Evolutionary conservation across 1,140 invertebrate genomes (phyloP).

Genomic region (Dufourea novaeangliae): DNA sequence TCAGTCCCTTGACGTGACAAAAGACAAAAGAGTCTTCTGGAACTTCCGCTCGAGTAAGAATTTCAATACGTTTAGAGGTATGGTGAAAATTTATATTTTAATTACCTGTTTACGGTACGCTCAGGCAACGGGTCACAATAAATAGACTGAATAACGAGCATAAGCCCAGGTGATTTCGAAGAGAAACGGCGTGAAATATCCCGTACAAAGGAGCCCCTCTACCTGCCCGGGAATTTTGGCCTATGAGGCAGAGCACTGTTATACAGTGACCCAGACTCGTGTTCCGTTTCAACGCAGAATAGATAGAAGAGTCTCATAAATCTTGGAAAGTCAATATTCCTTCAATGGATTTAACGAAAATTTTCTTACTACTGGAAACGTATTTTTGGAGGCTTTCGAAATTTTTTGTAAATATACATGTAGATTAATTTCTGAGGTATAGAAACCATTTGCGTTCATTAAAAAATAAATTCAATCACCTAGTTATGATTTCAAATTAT

Average conservation of each 20-base stretch:
- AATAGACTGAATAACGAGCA: slow-evolving; percentile 36
- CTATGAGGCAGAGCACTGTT: slow-evolving; percentile 10
- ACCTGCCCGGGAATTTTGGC: slow-evolving; percentile 40
- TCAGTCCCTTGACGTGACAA: background rate
- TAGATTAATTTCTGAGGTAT: too few species aligned
- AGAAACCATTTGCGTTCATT: too few species aligned
- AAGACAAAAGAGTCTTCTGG: too few species aligned
- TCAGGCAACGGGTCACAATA: slow-evolving; percentile 19
- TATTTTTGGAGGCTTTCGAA: too few species aligned
- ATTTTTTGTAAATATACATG: too few species aligned
- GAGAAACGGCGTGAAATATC: slow-evolving; percentile 40
- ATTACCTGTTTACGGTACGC: slow-evolving; percentile 35
- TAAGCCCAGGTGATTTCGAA: slow-evolving; percentile 26
- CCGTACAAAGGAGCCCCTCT: slow-evolving; percentile 43
- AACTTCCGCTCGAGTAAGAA: slow-evolving; percentile 31
- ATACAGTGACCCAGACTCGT: slow-evolving; percentile 8
- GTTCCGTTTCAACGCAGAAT: too few species aligned
- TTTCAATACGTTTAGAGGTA: slow-evolving; percentile 21
- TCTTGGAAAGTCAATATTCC: too few species aligned
- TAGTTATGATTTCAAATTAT: too few species aligned
- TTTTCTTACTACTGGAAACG: too few species aligned
- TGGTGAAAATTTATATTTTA: slow-evolving; percentile 53
- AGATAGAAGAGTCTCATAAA: too few species aligned
- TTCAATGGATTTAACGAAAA: too few species aligned
- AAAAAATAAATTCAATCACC: too few species aligned